A percentile compares a stretch with the other conserved stretches of the same genome.
Conservation (phyloP, 2,797 vertebrate species). For the Hozukius guyotensis region DNA sequence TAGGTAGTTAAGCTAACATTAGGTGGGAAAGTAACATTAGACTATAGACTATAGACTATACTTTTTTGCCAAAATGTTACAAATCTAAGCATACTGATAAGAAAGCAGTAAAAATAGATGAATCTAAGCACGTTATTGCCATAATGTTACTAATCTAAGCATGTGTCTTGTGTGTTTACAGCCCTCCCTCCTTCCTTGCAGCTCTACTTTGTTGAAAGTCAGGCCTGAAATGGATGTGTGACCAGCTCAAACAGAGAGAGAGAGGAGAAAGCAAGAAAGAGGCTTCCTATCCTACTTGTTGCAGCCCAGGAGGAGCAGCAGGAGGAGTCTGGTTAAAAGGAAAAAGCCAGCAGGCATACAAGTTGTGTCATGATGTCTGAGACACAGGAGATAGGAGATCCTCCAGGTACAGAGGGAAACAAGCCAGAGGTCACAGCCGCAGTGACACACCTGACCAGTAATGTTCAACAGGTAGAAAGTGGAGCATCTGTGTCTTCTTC, state of each 20-base stretch:
- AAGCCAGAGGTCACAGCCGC: constrained; percentile 73
- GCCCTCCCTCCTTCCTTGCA: neutral
- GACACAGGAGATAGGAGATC: constrained; percentile 79
- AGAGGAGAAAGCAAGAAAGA: constrained; percentile 11
- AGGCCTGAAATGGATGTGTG: constrained; percentile 42
- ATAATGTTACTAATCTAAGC: neutral
- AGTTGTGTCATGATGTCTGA: constrained; percentile 84
- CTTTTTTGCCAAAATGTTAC: neutral
- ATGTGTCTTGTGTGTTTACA: constrained; percentile 29
- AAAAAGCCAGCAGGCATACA: neutral
- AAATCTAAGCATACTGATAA: neutral
- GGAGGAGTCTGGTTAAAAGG: neutral
- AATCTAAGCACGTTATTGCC: too few species aligned
- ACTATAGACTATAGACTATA: neutral
- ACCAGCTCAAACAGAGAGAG: constrained; percentile 9
- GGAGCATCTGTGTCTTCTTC: constrained; percentile 63
- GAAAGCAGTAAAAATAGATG: too few species aligned
- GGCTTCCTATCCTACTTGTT: constrained; percentile 19
- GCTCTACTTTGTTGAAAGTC: constrained; percentile 23
- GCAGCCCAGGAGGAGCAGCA: constrained; percentile 23
- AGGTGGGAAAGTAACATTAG: neutral
- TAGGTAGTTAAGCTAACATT: neutral
- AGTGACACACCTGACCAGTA: constrained; percentile 2
- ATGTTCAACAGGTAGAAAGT: constrained; percentile 44
- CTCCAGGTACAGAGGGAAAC: constrained; percentile 78